Evolutionary conservation across 2,888 invertebrate genomes (phyloP).

Genomic region (Lissocephala sabroskyi): DNA sequence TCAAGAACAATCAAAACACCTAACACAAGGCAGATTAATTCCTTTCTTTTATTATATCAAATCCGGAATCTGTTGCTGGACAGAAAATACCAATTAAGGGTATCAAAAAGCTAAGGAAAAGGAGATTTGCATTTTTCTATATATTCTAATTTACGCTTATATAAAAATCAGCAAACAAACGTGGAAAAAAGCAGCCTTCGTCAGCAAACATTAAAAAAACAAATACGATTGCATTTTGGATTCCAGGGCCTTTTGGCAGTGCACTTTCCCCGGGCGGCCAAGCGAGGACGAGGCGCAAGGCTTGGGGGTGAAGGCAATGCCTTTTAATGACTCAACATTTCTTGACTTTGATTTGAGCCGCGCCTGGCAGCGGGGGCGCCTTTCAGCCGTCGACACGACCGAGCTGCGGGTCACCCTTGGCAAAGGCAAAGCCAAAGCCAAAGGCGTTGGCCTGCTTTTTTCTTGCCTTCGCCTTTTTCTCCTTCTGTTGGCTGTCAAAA

Average conservation of each 20-base stretch:
- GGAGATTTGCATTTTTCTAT: neutral
- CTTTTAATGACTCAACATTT: slow-evolving; percentile 58
- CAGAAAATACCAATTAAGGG: too few relatives aligned
- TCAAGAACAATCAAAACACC: too few relatives aligned
- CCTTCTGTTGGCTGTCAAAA: slow-evolving; percentile 52
- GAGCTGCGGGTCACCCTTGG: too few relatives aligned
- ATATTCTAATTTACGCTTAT: too few relatives aligned
- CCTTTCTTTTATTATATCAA: too few relatives aligned
- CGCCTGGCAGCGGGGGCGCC: neutral
- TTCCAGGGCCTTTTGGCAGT: neutral
- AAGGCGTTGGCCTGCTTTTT: slow-evolving; percentile 26
- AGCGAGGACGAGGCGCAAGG: neutral
- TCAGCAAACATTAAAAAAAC: too few relatives aligned
- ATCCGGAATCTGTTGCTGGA: too few relatives aligned
- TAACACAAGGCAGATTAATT: too few relatives aligned
- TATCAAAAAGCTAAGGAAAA: neutral
- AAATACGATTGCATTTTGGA: slow-evolving; percentile 26
- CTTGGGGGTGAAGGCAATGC: slow-evolving; percentile 17
- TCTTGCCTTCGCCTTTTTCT: too few relatives aligned
- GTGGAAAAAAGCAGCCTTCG: too few relatives aligned
- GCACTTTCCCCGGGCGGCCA: too few relatives aligned
- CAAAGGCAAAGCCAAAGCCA: neutral
- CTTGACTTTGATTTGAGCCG: slow-evolving; percentile 53
- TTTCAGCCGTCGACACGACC: neutral
- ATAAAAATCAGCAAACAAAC: too few relatives aligned